Evolutionary conservation across 2,888 invertebrate genomes (phyloP), one percentile per base, ranked within the genome.

Genomic region (Drosophila kambysellisi): DNA sequence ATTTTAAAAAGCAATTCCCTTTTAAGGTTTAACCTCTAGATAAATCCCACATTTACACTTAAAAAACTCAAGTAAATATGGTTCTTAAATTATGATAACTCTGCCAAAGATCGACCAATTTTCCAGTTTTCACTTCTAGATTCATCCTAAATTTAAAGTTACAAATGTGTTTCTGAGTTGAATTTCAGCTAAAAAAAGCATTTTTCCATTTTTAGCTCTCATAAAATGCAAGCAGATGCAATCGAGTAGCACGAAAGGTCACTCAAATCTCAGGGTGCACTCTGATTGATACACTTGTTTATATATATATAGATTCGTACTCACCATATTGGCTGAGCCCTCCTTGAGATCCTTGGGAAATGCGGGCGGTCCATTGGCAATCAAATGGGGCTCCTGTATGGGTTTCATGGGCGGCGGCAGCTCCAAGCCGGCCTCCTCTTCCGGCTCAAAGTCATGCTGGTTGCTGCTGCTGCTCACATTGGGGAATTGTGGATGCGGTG

Each of bases 351-450:
- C 94, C 76, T 94, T 94, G 59, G 89, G 90, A 81, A 90, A 92
- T 69, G 91, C 91, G 74, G 93, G 93, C 76, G 93, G 92, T 75
- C 92, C 93, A 85, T 93, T 93, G 74, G 93, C 84, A 67, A 93
- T 93, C 76, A 93, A 89, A 79, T 94, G 94, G 46, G 94, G 93
- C 81, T 93, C 97, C 92, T 97, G 96, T 82, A 98, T 97, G n/a
- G 97, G 97, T 92, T 98, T 97, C 99, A 98, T 98, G 2, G 98
- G 98, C 41, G 99, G 98, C 61, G 98, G 99, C 83, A 98, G 94
- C 93, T 98, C 98, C 17, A 97, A 95, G 39, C 96, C 95, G 29
- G 94, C 95, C 91, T 97, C 97, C 90, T 97, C 97, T 89, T 97
- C 97, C 65, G 95, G 95, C 81, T 93, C 93, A 73, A 85, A 92